phyloP scores from a whole-genome alignment of 2,113 vertebrate genomes.

The Scalopus aquaticus region DNA sequence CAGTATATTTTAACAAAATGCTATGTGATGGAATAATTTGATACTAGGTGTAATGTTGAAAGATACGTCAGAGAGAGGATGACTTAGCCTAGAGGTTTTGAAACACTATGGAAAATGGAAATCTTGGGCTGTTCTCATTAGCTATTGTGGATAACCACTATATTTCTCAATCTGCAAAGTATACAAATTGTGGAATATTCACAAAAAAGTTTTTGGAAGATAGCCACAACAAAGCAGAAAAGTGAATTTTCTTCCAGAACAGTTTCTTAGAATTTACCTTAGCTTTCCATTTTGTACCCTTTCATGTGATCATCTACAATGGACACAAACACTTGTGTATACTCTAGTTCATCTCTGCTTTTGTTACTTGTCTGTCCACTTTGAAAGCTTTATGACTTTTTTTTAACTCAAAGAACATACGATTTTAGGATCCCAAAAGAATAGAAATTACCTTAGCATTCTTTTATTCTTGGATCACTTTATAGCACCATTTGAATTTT shows the following conservation, averaged over 20 bases:
- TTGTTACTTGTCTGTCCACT: not conserved
- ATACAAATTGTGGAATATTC: conserved; percentile 68
- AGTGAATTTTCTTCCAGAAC: conserved; percentile 8
- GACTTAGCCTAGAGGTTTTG: conserved; percentile 76
- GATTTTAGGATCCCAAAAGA: not conserved
- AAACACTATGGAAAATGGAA: conserved; percentile 69
- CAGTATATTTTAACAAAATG: conserved; percentile 64
- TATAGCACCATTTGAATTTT: not conserved
- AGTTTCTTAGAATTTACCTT: conserved; percentile 20
- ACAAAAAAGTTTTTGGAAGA: conserved; percentile 46
- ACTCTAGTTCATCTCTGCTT: not conserved
- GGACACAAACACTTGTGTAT: not conserved
- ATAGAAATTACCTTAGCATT: not conserved
- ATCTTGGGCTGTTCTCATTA: conserved; percentile 63
- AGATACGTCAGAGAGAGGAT: conserved; percentile 74
- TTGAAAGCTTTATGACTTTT: conserved; percentile 15
- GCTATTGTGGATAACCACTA: conserved; percentile 77
- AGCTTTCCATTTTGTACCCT: not conserved
- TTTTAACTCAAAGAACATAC: not conserved
- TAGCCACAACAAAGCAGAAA: not conserved
- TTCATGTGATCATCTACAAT: not conserved
- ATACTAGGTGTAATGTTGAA: conserved; percentile 70
- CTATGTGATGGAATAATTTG: conserved; percentile 70
- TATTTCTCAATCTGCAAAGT: conserved; percentile 73
- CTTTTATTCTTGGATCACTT: not conserved